Base-by-base conservation (phyloP, 2,797 vertebrate species). In the Melanotaenia nigrans region DNA sequence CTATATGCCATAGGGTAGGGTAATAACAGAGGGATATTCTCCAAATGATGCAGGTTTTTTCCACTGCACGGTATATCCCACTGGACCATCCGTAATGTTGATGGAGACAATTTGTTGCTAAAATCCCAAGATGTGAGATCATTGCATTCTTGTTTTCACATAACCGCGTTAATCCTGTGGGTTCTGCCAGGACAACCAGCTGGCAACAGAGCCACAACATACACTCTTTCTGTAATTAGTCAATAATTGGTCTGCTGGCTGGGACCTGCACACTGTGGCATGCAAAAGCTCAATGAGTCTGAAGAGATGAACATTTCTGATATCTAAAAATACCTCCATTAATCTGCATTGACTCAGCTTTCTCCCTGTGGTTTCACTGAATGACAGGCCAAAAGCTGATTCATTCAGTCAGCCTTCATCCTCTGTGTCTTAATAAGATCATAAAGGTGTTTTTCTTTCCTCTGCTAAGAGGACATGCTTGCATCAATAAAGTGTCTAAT, bases 321-420 rank as follows among this genome's bases (percentile, higher is more conserved):
- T 64, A 68, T 72, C 85, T 82, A 81, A 82, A 85, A 89, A 91
- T 84, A 87, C 42, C 62, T 61, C 32, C n/a, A 53, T 69, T 77
- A 56, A 80, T 83, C 62, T 76, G 77, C 67, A 73, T 86, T 60
- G 83, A 73, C 68, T 82, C 70, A 78, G 30, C 20, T 1, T 76
- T 79, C 75, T 67, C 61, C 35, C 40, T 80, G 80, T 14, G 79
- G 80, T 71, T 77, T 55, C 22, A 63, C 32, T 61, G 68, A 79
- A 36, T 60, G 77, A 73, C 65, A 78, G 16, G 62, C 28, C 22
- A 61, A 73, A 61, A 79, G 54, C 65, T 42, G 11, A 4, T 61
- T 85, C 33, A 68, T 71, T 76, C 42, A 68, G 49, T 81, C 70
- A 71, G 61, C 79, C 67, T 78, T 54, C 55, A 38, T 0, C 14